phyloP scores from a whole-genome alignment of 2,888 invertebrate species.

The Nebria brevicollis region DNA sequence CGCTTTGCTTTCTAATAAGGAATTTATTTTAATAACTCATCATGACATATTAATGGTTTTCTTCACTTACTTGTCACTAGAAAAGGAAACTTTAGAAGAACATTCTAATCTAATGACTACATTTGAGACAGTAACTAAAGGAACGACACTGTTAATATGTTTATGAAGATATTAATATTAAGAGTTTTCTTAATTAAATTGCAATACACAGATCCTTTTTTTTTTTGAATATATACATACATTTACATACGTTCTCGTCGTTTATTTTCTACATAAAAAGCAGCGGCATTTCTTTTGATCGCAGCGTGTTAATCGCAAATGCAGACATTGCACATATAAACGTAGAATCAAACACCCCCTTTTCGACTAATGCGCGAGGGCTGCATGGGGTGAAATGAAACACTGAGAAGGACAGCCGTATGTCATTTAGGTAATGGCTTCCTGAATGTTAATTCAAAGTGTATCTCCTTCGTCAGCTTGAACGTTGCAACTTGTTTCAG shows the following conservation, averaged over 20 bases:
- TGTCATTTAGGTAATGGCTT: slow-evolving; percentile 65
- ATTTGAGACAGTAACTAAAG: no score
- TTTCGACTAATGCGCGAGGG: slow-evolving; percentile 3
- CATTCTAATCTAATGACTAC: no score
- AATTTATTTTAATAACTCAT: no score
- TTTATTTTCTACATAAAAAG: background rate
- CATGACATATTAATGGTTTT: no score
- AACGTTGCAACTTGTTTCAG: background rate
- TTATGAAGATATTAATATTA: no score
- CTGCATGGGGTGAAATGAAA: slow-evolving; percentile 1
- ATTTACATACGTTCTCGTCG: background rate
- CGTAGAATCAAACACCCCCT: background rate
- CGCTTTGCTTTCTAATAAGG: no score
- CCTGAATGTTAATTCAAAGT: slow-evolving; percentile 62
- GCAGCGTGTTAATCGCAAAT: background rate
- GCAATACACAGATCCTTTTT: no score
- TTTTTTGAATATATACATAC: background rate
- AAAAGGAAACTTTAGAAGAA: no score
- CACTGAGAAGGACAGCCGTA: slow-evolving; percentile 49
- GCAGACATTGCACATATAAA: background rate
- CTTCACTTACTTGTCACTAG: no score
- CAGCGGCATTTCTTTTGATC: slow-evolving; percentile 15
- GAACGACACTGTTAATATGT: no score
- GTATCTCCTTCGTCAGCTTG: slow-evolving; percentile 38
- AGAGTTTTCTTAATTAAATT: no score